Percentiles rank a stretch among this genome's conserved stretches.
These are phyloP conservation scores for Columba guinea DNA, from an alignment of 2,797 vertebrate genomes.

Conservation along the genomic window DNA sequence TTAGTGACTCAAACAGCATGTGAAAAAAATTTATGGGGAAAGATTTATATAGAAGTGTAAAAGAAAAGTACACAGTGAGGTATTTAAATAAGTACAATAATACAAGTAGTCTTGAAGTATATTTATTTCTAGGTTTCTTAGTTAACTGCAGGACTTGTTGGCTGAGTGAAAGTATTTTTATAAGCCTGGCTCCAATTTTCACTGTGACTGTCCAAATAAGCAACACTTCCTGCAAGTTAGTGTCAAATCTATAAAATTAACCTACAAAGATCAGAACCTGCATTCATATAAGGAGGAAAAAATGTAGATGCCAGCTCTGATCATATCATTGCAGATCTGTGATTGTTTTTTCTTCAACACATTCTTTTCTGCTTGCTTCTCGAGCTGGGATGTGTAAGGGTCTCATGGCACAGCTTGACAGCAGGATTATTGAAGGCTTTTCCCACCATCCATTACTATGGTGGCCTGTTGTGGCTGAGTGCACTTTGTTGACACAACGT, in stretches of 20 bases:
- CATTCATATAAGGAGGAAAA: not conserved
- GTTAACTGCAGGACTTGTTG: not conserved
- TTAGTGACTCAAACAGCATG: not conserved
- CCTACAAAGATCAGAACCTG: not conserved
- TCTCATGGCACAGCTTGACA: not conserved
- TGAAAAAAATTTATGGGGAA: not conserved
- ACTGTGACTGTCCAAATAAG: not conserved
- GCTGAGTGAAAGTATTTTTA: not conserved
- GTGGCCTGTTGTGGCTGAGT: not conserved
- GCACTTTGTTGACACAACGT: fast-evolving
- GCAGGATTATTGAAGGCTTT: not conserved
- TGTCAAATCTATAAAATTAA: not conserved
- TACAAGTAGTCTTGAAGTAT: not conserved
- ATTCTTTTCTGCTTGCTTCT: not conserved
- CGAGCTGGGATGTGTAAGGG: not conserved
- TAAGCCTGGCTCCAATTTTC: not conserved
- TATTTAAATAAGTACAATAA: not conserved
- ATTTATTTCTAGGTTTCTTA: not conserved
- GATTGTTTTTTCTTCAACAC: not conserved
- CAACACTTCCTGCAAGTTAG: not conserved
- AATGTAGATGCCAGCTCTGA: not conserved
- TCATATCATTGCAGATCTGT: not conserved
- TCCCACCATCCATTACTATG: not conserved
- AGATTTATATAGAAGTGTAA: not conserved
- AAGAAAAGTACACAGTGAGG: not conserved